Percentiles rank a stretch among this genome's conserved stretches.
phyloP scores from a whole-genome alignment of 2,113 vertebrate genomes.

The Prolemur simus region DNA sequence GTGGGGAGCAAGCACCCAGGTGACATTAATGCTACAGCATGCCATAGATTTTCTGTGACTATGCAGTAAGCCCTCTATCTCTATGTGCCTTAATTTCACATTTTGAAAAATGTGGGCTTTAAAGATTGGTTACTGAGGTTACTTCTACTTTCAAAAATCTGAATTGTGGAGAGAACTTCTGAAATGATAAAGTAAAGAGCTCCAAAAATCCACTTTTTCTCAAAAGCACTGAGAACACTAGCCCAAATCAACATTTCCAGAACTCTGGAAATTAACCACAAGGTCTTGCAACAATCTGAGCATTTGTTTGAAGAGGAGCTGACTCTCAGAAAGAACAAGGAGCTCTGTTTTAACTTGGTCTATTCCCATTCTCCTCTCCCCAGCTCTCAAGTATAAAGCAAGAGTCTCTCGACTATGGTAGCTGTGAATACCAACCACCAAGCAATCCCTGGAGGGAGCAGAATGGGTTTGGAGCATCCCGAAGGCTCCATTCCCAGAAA shows the following conservation, averaged over 20 bases:
- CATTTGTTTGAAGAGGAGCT: background rate
- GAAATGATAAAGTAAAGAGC: background rate
- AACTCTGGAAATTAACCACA: background rate
- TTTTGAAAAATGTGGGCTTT: background rate
- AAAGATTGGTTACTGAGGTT: background rate
- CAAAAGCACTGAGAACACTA: background rate
- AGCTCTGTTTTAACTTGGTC: background rate
- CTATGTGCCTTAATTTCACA: background rate
- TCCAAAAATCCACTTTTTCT: background rate
- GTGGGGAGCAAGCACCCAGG: background rate
- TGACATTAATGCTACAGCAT: background rate
- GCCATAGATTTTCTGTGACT: background rate
- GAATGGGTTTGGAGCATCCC: background rate
- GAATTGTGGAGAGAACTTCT: background rate
- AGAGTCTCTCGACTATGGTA: background rate
- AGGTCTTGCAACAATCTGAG: background rate
- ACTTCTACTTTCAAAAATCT: background rate
- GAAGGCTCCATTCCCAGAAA: background rate
- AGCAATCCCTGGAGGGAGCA: background rate
- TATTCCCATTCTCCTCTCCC: background rate
- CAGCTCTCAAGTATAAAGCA: background rate
- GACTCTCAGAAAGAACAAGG: background rate
- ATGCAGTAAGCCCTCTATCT: background rate
- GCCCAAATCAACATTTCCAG: background rate
- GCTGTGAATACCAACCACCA: background rate